Conservation (phyloP, 2,888 invertebrate genomes). For the Caenorhabditis doughertyi region DNA sequence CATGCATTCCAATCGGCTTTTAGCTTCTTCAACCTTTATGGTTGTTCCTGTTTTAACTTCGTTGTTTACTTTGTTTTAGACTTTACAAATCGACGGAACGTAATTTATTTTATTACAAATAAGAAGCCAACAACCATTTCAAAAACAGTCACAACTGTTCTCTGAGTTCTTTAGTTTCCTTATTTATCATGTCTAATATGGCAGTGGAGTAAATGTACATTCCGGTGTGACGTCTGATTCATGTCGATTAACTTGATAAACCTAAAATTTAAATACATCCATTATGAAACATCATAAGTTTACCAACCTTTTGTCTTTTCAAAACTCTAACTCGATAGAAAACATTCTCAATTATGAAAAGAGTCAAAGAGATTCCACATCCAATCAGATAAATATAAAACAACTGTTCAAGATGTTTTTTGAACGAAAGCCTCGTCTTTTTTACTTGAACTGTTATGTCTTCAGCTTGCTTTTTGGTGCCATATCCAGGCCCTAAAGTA, state of each 20-base stretch:
- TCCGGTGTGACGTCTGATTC: conserved; percentile 45
- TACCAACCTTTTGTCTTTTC: conserved; percentile 51
- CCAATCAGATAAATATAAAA: conserved; percentile 67
- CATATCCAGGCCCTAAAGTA: conserved; percentile 70
- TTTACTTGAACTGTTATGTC: conserved; percentile 67
- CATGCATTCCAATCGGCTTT: conserved; percentile 30
- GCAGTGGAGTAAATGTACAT: conserved; percentile 57
- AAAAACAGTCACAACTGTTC: conserved; percentile 4
- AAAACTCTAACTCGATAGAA: conserved; percentile 39
- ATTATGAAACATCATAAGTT: background rate
- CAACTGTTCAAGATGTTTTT: conserved; percentile 67
- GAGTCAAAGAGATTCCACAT: conserved; percentile 41
- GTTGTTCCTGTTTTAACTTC: conserved; percentile 45
- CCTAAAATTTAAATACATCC: conserved; percentile 15
- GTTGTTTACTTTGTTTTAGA: conserved; percentile 43
- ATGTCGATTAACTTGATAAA: conserved; percentile 54
- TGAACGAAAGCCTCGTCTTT: conserved; percentile 62
- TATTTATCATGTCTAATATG: conserved; percentile 11
- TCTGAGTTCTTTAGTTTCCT: background rate
- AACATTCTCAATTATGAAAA: conserved; percentile 57
- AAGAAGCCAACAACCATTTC: background rate
- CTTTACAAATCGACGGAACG: conserved; percentile 9
- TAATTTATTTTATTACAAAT: background rate
- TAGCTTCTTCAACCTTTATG: conserved; percentile 47
- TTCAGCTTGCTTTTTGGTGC: conserved; percentile 63